A percentile compares a stretch with the other conserved stretches of the same genome.
Evolutionary conservation across 2,888 invertebrate genomes (phyloP).

Genomic region (Thera obeliscata): DNA sequence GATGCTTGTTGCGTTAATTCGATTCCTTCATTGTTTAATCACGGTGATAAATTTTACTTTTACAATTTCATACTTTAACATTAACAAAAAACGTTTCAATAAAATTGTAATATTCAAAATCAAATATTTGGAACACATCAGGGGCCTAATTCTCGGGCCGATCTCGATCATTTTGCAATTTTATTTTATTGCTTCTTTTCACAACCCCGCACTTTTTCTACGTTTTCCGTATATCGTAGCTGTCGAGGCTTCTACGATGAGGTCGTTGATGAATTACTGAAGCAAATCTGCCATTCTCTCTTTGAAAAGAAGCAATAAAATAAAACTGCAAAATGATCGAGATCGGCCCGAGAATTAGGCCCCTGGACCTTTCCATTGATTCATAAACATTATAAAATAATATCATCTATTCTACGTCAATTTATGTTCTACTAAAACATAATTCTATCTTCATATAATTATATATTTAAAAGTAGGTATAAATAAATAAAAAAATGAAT

Average conservation of each 20-base stretch:
- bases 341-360: too few relatives aligned
- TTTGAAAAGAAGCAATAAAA: too few relatives aligned
- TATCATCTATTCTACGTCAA: slow-evolving; percentile 69
- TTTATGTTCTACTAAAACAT: slow-evolving; percentile 35
- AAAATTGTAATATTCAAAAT: slow-evolving; percentile 69
- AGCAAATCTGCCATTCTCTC: too few relatives aligned
- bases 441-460: slow-evolving; percentile 33
- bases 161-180: too few relatives aligned
- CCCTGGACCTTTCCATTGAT: slow-evolving; percentile 67
- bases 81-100: slow-evolving; percentile 65
- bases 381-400: slow-evolving; percentile 68
- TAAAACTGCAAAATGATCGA: too few relatives aligned
- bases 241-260: too few relatives aligned
- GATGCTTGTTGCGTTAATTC: slow-evolving; percentile 55
- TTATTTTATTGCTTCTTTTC: too few relatives aligned
- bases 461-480: slow-evolving; percentile 58
- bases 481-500: slow-evolving; percentile 81
- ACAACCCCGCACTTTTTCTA: too few relatives aligned
- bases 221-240: too few relatives aligned
- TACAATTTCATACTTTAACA: slow-evolving; percentile 50
- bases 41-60: slow-evolving; percentile 40
- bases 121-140: slow-evolving; percentile 80
- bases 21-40: slow-evolving; percentile 41
- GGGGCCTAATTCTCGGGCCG: too few relatives aligned
- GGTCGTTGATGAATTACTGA: too few relatives aligned